Conservation (phyloP, 2,797 vertebrate species). For the Tolypeutes matacus region DNA sequence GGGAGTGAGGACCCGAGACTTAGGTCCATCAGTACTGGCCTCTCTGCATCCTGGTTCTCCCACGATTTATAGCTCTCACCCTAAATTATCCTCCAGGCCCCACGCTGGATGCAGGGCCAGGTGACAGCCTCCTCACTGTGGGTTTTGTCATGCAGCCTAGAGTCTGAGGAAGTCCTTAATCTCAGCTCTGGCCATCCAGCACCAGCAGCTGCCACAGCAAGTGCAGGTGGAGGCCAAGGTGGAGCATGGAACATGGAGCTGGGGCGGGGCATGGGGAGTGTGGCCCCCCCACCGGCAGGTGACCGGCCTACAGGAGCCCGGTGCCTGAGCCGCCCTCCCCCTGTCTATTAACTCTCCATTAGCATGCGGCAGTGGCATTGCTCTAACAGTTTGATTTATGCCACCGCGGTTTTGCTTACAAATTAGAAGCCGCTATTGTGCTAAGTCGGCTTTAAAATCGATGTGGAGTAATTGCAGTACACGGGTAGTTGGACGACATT, state of each 20-base stretch:
- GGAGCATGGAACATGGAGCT: background rate
- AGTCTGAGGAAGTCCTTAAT: background rate
- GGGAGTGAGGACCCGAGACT: background rate
- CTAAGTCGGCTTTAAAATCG: slow-evolving; percentile 85
- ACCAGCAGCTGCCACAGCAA: background rate
- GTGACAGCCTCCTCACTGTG: background rate
- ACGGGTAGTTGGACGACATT: slow-evolving; percentile 75
- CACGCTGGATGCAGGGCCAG: background rate
- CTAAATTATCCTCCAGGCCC: background rate
- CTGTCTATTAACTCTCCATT: slow-evolving; percentile 79
- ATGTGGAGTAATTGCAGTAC: slow-evolving; percentile 83
- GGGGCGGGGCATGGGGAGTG: background rate
- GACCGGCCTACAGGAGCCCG: background rate
- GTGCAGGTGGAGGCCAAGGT: background rate
- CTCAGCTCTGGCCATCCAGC: background rate
- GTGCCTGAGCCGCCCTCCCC: slow-evolving; percentile 21
- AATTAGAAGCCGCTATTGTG: slow-evolving; percentile 83
- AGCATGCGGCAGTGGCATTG: slow-evolving; percentile 73
- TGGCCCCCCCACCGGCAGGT: background rate
- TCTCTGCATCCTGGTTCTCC: background rate
- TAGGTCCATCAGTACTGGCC: background rate
- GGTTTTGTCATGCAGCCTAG: background rate
- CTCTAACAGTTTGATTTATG: slow-evolving; percentile 86
- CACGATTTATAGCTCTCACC: background rate
- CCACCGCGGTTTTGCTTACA: slow-evolving; percentile 82